These are phyloP conservation scores for Galleria mellonella DNA, from an alignment of 1,140 invertebrate species.

Conservation along the genomic window DNA sequence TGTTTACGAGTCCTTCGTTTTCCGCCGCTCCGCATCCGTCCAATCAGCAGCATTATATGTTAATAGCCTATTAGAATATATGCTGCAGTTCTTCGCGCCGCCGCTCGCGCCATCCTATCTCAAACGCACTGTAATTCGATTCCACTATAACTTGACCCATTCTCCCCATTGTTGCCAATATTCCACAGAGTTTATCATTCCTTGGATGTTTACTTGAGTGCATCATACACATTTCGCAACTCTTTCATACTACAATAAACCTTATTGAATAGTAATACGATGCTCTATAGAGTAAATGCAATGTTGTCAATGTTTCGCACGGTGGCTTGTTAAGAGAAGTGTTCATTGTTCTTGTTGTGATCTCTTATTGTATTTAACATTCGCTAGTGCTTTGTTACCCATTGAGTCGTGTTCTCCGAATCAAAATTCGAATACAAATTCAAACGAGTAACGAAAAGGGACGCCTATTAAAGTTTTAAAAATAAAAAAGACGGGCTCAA, in stretches of 20 bases:
- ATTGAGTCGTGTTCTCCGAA: constrained; percentile 31
- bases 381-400: constrained; percentile 33
- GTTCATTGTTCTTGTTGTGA: constrained; percentile 39
- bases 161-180: constrained; percentile 17
- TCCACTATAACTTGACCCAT: constrained; percentile 29
- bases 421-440: constrained; percentile 5
- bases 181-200: constrained; percentile 21
- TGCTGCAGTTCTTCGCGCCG: constrained; percentile 46
- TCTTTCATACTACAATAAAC: constrained; percentile 8
- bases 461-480: constrained; percentile 15
- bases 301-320: constrained; percentile 26
- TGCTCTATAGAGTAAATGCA: not conserved
- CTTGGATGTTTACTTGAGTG: constrained; percentile 18
- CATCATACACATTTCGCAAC: constrained; percentile 6
- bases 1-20: constrained; percentile 24
- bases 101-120: constrained; percentile 28
- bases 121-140: constrained; percentile 15
- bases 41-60: constrained; percentile 74
- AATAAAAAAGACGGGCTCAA: constrained; percentile 18
- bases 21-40: constrained; percentile 54
- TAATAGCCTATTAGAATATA: constrained; percentile 74
- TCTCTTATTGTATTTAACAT: constrained; percentile 31
- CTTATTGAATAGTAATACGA: constrained; percentile 10
- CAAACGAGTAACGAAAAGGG: not conserved
- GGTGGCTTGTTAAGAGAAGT: constrained; percentile 40